Evolutionary conservation across 2,113 vertebrate genomes (phyloP).

Genomic region (Ochotona curzoniae): DNA sequence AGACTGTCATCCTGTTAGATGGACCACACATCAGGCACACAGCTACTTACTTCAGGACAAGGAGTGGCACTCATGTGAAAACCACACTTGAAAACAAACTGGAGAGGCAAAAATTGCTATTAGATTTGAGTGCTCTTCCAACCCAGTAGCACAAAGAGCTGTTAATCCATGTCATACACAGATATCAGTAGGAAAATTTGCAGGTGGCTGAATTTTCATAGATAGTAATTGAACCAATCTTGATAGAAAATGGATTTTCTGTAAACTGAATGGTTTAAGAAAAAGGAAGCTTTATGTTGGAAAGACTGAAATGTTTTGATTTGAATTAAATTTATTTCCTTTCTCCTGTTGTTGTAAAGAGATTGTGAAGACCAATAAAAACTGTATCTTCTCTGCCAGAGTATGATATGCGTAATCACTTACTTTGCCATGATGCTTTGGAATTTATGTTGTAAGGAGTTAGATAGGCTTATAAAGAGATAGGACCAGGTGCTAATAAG

Average conservation of each 20-base stretch:
- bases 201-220: background rate
- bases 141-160: background rate
- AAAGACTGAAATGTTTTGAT: conserved; percentile 24
- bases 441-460: background rate
- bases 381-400: background rate
- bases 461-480: no score
- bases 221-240: background rate
- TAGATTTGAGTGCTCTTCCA: no score
- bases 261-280: background rate
- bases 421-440: background rate
- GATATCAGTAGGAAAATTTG: background rate
- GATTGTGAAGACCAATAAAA: background rate
- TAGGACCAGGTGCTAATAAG: no score
- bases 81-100: background rate
- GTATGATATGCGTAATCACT: background rate
- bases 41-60: conserved; percentile 17
- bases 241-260: background rate
- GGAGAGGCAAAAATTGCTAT: background rate
- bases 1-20: background rate
- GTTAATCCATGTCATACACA: background rate
- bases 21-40: background rate
- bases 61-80: background rate
- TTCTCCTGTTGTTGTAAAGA: background rate
- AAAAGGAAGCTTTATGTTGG: conserved; percentile 2
- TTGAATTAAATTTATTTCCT: background rate